Evolutionary conservation across 1,140 invertebrate species (phyloP), one percentile per base, ranked within the genome.

Genomic region (Araneus ventricosus): DNA sequence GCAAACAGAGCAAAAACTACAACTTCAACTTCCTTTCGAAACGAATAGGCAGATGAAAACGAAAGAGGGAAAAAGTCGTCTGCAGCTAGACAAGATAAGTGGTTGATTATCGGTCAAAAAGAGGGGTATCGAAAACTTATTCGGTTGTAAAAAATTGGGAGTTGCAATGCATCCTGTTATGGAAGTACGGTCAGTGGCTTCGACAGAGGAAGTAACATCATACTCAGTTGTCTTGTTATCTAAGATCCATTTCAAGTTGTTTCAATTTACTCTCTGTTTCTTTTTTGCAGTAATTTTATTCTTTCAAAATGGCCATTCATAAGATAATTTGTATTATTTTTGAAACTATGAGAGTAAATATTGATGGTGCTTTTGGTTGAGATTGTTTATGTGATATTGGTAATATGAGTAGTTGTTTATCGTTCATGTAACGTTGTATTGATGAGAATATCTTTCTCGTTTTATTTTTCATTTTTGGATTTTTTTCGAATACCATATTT

Each of bases 151-250:
- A 34, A 79, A 79, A 63, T 30, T 57, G 37, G 57, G 24, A 45
- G 30, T n/a, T 63, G 89, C 57, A 91, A 91, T 63, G 79, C 89
- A 91, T 90, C 34, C 37, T 17, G 67, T 20, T 67, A 61, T 92
- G 90, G 90, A 92, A 92, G 41, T 86, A 92, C 90, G 90, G 90
- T 92, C 90, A 86, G 80, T 92, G 90, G 80, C 61, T 86, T 22
- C 4, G 34, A 92, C 34, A 52, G 7, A 45, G 67, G 41, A 79
- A 57, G 45, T 24, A 75, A 75, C 27, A 75, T 75, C 27, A 75
- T 34, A 75, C 70, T 37, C 27, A 75, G 27, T 20, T 75, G 70
- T 75, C 70, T 34, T 34, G 14, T 17, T 37, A 30, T 75, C 70
- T 67, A 20, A 75, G 30, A 8, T 75, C 70, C 14, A 4, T 75